Evolutionary conservation across 30 jellyfish, hydroid and myxozoan genomes (phyloP).

Genomic region (Sanderia malayensis): DNA sequence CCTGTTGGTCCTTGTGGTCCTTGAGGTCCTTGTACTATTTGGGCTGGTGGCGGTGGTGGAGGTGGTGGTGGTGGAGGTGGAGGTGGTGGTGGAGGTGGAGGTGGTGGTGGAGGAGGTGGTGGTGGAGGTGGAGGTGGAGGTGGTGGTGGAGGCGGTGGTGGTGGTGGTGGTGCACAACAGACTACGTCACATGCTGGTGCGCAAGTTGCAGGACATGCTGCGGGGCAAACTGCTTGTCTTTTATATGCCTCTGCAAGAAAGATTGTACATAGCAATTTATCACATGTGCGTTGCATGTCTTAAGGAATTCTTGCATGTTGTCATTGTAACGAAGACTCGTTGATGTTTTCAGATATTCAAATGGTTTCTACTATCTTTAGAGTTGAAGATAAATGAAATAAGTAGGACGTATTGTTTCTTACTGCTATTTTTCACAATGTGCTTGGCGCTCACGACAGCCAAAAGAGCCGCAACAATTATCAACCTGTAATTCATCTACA

Average conservation of each 20-base stretch:
- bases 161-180: conserved; percentile 92
- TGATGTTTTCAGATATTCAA: no score
- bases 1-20: conserved; percentile 99
- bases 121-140: conserved; percentile 81
- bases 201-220: conserved; percentile 82
- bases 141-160: conserved; percentile 88
- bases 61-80: conserved; percentile 92
- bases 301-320: no score
- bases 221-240: conserved; percentile 85
- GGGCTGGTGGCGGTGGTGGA: conserved; percentile 94
- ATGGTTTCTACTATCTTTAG: no score
- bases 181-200: conserved; percentile 94
- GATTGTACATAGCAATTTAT: no score
- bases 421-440: conserved; percentile 23
- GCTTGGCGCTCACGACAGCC: conserved; percentile 56
- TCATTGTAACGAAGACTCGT: no score
- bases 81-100: conserved; percentile 88
- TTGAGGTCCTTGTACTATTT: conserved; percentile 88
- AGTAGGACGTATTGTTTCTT: neutral
- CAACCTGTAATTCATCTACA: conserved; percentile 30
- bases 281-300: no score
- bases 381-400: no score
- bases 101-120: conserved; percentile 70
- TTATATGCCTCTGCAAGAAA: conserved; percentile 66
- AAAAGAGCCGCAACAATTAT: conserved; percentile 29